Percentiles rank a stretch among this genome's conserved stretches.
phyloP scores from a whole-genome alignment of 2,113 vertebrate genomes.

The Phaethornis superciliosus region DNA sequence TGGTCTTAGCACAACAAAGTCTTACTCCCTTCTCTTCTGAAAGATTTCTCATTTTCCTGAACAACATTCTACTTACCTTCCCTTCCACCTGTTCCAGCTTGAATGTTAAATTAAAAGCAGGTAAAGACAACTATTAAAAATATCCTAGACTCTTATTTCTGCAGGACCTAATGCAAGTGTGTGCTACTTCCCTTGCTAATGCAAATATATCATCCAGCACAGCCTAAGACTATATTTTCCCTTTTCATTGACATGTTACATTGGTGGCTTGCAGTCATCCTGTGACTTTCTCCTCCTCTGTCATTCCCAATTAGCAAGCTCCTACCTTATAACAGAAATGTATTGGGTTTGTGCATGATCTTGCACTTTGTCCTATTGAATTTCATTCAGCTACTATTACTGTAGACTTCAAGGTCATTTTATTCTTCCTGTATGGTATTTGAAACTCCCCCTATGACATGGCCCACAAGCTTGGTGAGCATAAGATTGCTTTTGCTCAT shows the following conservation, averaged over 20 bases:
- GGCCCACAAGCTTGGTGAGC: neutral
- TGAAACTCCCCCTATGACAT: neutral
- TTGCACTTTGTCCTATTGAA: slow-evolving; percentile 56
- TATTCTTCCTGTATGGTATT: neutral
- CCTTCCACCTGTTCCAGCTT: neutral
- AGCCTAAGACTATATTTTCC: neutral
- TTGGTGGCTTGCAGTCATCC: slow-evolving; percentile 20
- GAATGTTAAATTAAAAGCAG: neutral
- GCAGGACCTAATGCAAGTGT: neutral
- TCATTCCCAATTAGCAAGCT: slow-evolving; percentile 58
- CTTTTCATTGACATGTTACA: neutral
- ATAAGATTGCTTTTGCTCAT: neutral
- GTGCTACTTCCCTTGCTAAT: neutral
- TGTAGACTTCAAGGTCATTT: slow-evolving; percentile 47
- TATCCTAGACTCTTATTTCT: neutral
- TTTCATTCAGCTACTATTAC: slow-evolving; percentile 49
- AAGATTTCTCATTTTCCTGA: neutral
- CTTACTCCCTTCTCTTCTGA: neutral
- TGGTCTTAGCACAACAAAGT: neutral
- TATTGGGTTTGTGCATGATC: slow-evolving; percentile 36
- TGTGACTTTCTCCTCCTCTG: slow-evolving; percentile 24
- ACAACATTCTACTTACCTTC: neutral
- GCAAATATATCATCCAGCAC: neutral
- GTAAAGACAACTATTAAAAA: neutral
- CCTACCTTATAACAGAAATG: slow-evolving; percentile 37